Percentiles rank a stretch among this genome's conserved stretches.
Evolutionary conservation across 2,888 invertebrate genomes (phyloP).

Genomic region (Chrysopilus asiliformis): DNA sequence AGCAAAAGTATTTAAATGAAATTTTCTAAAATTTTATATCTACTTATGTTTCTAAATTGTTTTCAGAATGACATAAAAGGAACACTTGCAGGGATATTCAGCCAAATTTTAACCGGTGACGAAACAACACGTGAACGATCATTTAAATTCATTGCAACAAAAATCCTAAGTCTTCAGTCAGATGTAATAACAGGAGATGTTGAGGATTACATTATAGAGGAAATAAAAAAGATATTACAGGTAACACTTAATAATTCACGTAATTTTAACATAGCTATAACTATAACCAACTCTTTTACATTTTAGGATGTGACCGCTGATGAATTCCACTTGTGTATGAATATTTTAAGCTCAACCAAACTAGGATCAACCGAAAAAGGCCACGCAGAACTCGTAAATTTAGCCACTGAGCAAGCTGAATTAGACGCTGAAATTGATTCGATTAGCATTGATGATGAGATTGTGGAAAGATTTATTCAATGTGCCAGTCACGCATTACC

Average conservation of each 20-base stretch:
- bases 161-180: conserved; percentile 64
- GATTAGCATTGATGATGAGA: conserved; percentile 47
- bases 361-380: conserved; percentile 70
- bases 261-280: not conserved
- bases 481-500: conserved; percentile 77
- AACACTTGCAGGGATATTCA: conserved; percentile 52
- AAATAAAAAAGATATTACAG: conserved; percentile 74
- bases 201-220: conserved; percentile 69
- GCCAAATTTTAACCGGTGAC: conserved; percentile 53
- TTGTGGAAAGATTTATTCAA: conserved; percentile 63
- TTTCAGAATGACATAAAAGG: conserved; percentile 36
- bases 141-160: conserved; percentile 74
- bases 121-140: conserved; percentile 72
- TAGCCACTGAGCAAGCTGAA: conserved; percentile 77
- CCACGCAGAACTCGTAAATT: conserved; percentile 73
- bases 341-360: conserved; percentile 66
- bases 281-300: conserved; percentile 8
- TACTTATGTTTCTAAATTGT: conserved; percentile 1
- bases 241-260: conserved; percentile 33
- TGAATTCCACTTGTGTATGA: conserved; percentile 84
- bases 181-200: conserved; percentile 69
- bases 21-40: conserved; percentile 1
- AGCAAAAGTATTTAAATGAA: conserved; percentile 21
- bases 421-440: conserved; percentile 48
- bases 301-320: conserved; percentile 77